A percentile compares a stretch with the other conserved stretches of the same genome.
These are phyloP conservation scores for Adelphocoris suturalis DNA, from an alignment of 2,888 invertebrate species.

Conservation along the genomic window DNA sequence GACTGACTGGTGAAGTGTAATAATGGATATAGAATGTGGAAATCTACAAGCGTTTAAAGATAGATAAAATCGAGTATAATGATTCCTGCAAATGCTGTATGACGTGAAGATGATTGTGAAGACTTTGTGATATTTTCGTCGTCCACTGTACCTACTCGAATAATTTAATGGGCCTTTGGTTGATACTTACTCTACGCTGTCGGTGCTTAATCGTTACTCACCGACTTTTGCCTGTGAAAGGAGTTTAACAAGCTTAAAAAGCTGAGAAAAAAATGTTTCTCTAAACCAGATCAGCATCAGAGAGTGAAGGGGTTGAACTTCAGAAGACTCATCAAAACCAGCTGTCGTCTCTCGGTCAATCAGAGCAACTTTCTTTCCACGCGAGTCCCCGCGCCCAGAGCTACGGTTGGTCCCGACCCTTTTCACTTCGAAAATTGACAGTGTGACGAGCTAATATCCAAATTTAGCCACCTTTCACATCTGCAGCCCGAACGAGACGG, in stretches of 20 bases:
- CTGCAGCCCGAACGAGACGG: not conserved
- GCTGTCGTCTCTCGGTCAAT: constrained; percentile 39
- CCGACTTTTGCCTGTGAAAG: not conserved
- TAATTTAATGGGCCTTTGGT: too few relatives aligned
- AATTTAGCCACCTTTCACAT: constrained; percentile 31
- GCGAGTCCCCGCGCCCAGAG: not conserved
- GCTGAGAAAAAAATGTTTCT: not conserved
- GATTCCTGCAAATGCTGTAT: too few relatives aligned
- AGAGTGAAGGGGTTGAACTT: constrained; percentile 22
- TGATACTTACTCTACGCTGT: too few relatives aligned
- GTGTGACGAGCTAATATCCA: constrained; percentile 10
- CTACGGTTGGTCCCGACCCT: not conserved
- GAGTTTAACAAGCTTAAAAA: constrained; percentile 24
- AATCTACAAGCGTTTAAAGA: too few relatives aligned
- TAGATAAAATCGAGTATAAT: too few relatives aligned
- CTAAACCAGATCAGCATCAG: constrained; percentile 1
- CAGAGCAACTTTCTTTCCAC: constrained; percentile 1
- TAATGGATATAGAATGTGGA: too few relatives aligned
- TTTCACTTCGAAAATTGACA: constrained; percentile 42
- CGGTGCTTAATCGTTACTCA: constrained; percentile 2
- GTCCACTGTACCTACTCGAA: too few relatives aligned
- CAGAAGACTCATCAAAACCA: constrained; percentile 13
- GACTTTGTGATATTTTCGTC: too few relatives aligned
- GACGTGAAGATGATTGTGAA: too few relatives aligned
- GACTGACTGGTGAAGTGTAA: too few relatives aligned